These are phyloP conservation scores for Auanema sp. DNA, from an alignment of 2,888 invertebrate species.

Conservation along the genomic window DNA sequence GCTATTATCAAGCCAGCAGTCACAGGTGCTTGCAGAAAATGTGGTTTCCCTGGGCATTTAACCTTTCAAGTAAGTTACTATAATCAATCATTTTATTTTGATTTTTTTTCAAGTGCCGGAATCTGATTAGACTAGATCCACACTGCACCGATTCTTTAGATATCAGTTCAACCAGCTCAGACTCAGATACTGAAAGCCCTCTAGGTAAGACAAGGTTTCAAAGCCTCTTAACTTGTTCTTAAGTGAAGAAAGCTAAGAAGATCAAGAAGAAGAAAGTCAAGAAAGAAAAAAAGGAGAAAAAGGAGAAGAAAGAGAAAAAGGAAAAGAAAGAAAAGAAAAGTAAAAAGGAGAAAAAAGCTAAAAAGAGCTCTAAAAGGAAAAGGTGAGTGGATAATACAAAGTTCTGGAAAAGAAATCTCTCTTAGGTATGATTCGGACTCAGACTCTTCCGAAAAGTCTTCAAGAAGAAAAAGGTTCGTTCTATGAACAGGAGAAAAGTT, in stretches of 20 bases:
- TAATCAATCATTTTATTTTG: neutral
- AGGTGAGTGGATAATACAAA: neutral
- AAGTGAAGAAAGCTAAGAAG: constrained; percentile 22
- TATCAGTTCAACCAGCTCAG: constrained; percentile 68
- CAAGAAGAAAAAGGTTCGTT: too few species aligned
- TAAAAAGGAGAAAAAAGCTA: constrained; percentile 3
- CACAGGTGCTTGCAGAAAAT: constrained; percentile 58
- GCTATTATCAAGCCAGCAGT: constrained; percentile 40
- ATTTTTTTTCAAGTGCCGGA: constrained; percentile 64
- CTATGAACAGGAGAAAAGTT: too few species aligned
- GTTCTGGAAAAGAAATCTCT: too few species aligned
- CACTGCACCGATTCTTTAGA: constrained; percentile 62
- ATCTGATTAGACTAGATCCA: constrained; percentile 66
- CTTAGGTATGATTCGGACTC: too few species aligned
- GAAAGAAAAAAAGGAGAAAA: constrained; percentile 25
- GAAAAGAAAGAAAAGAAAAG: constrained; percentile 22
- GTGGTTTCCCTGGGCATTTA: constrained; percentile 66
- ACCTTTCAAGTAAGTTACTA: constrained; percentile 63
- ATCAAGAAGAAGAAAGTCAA: constrained; percentile 25
- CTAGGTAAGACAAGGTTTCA: constrained; percentile 20
- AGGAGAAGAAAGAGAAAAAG: constrained; percentile 24
- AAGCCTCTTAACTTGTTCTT: neutral
- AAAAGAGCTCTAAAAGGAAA: constrained; percentile 11
- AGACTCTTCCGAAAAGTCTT: too few species aligned
- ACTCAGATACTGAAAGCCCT: constrained; percentile 63